These are phyloP conservation scores for Eristalis arbustorum DNA, from an alignment of 2,888 invertebrate species.

Conservation along the genomic window DNA sequence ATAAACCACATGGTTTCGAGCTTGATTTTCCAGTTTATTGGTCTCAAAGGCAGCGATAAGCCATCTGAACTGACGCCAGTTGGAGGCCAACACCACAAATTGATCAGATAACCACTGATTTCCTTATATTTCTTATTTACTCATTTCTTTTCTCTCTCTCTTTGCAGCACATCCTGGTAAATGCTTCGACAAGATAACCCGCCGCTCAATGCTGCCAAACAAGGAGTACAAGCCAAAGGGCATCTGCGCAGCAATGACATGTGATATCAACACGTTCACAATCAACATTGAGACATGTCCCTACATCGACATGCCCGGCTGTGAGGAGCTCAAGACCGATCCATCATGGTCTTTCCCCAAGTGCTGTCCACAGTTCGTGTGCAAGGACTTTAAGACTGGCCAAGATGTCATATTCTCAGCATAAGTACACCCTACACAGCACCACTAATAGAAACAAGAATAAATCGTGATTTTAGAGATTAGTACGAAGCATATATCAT, in stretches of 20 bases:
- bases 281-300: conserved; percentile 80
- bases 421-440: conserved; percentile 70
- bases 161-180: conserved; percentile 78
- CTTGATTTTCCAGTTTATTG: conserved; percentile 47
- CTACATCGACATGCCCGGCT: conserved; percentile 78
- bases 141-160: background rate
- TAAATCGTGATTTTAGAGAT: conserved; percentile 52
- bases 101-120: background rate
- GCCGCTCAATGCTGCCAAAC: conserved; percentile 77
- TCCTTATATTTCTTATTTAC: background rate
- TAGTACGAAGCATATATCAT: conserved; percentile 41
- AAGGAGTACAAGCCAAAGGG: conserved; percentile 80
- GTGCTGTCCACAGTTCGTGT: conserved; percentile 79
- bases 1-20: conserved; percentile 31
- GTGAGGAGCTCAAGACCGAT: conserved; percentile 78
- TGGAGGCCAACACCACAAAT: background rate
- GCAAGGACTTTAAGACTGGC: conserved; percentile 79
- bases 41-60: background rate
- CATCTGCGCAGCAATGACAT: conserved; percentile 79
- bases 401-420: conserved; percentile 77
- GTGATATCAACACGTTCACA: conserved; percentile 76
- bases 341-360: conserved; percentile 78
- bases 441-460: background rate
- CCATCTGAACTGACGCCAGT: conserved; percentile 39
- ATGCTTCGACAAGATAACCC: conserved; percentile 79